phyloP scores from a whole-genome alignment of 2,797 vertebrate genomes.

The Sphaeramia orbicularis region DNA sequence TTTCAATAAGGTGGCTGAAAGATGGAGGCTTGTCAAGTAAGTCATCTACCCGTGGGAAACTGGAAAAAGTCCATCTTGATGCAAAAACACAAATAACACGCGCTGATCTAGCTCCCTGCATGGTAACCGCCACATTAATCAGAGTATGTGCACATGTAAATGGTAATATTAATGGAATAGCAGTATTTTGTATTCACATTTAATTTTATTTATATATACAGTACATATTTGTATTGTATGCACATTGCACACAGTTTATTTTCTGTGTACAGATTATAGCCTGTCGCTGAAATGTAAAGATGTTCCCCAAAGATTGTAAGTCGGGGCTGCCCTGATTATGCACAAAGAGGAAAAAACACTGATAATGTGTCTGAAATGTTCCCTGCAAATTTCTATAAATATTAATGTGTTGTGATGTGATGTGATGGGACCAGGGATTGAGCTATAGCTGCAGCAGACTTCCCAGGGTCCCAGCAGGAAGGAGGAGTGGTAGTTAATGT shows the following conservation, averaged over 20 bases:
- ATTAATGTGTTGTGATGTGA: conserved; percentile 68
- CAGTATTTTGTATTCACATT: not conserved
- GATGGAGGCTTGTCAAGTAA: no score
- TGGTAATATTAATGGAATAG: no score
- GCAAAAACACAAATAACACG: no score
- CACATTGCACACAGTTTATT: conserved; percentile 1
- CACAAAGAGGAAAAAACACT: conserved; percentile 30
- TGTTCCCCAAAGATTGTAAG: conserved; percentile 15
- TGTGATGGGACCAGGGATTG: conserved; percentile 51
- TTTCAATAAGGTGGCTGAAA: no score
- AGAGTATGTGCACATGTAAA: no score
- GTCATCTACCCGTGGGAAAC: no score
- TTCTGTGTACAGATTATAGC: not conserved
- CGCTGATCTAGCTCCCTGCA: no score
- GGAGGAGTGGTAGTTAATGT: conserved; percentile 63
- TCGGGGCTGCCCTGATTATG: conserved; percentile 25
- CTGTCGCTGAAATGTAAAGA: conserved; percentile 14
- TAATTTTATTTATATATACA: not conserved
- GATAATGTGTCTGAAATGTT: conserved; percentile 63
- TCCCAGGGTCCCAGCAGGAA: conserved; percentile 40
- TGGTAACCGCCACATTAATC: no score
- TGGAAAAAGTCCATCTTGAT: no score
- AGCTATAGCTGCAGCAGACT: conserved; percentile 38
- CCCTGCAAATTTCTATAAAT: conserved; percentile 70
- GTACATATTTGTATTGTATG: conserved; percentile 8